Conservation (phyloP, 2,797 vertebrate species). For the Halcyon leucocephala region DNA sequence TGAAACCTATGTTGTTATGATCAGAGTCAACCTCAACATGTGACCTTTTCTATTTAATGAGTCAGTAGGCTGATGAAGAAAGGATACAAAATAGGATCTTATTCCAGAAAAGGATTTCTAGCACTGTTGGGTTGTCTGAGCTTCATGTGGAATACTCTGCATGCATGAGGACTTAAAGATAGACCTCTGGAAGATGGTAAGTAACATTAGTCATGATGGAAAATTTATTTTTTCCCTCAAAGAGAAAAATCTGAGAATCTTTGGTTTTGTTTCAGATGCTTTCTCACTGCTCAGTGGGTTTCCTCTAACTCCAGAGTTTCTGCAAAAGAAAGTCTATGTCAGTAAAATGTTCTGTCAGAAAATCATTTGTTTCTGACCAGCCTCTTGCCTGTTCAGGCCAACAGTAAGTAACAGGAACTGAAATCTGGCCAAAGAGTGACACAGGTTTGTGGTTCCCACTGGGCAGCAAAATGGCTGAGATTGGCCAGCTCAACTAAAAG, state of each 20-base stretch:
- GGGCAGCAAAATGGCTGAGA: neutral
- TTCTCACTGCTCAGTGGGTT: neutral
- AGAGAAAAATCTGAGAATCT: neutral
- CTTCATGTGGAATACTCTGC: neutral
- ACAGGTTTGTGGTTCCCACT: neutral
- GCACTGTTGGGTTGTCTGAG: neutral
- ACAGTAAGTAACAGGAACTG: neutral
- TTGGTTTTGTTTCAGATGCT: neutral
- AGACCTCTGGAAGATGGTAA: neutral
- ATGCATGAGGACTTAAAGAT: neutral
- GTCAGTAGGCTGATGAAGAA: neutral
- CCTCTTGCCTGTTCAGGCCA: neutral
- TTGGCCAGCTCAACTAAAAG: neutral
- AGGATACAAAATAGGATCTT: neutral
- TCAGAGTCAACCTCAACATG: neutral
- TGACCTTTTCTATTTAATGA: neutral
- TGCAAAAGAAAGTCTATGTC: neutral
- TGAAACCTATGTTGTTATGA: fast-evolving
- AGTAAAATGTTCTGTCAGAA: neutral
- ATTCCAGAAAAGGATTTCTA: neutral
- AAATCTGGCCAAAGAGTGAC: neutral
- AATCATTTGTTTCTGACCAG: neutral
- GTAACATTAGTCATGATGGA: neutral
- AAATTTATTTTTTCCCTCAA: neutral
- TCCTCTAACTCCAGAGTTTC: neutral